Base-by-base conservation (phyloP, 2,113 vertebrate genomes). In the Microtus pennsylvanicus region DNA sequence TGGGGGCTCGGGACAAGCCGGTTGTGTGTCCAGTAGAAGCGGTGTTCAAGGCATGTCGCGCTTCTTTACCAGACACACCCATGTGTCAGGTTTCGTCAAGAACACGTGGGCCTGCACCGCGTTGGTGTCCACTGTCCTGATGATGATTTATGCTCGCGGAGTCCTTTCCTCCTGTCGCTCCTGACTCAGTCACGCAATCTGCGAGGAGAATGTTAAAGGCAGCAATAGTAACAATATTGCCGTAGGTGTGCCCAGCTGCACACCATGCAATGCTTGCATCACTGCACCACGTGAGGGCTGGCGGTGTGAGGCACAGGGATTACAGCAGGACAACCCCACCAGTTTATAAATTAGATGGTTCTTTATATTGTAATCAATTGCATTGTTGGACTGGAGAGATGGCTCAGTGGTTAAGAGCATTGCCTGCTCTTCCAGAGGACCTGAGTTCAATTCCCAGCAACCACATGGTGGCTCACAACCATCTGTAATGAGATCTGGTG, bases 11-110 rank as follows among this genome's bases (percentile, higher is more conserved):
- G 83, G 42, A 28, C 11, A 75, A 35, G 24, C 30, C 30, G 21
- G 42, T 42, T 14, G 33, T 35, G 5, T 30, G 35, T 74, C 42
- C 67, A 55, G 0, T 30, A 33, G 63, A 30, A 21, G 21, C 5
- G 42, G 50, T 10, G 52, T 45, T 35, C 3, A 13, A 0, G 55
- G 35, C 10, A 2, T 0, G 9, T 22, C 17, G 1, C 0, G 1
- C 17, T 78, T 50, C 75, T 77, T 86, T 33, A 45, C 14, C 22
- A 0, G 10, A 28, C 26, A 1, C 0, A 3, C 11, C 75, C 38
- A 0, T 30, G 30, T 74, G 3, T 80, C n/a, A 87, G 63, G 47
- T 28, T 4, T 72, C 86, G 21, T 35, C 5, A 2, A 80, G 42
- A 95, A 87, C 22, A 14, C 28, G 61, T 42, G 6, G 58, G n/a